Evolutionary conservation across 2,113 vertebrate genomes (phyloP), one percentile per base, ranked within the genome.

Genomic region (Condylura cristata): DNA sequence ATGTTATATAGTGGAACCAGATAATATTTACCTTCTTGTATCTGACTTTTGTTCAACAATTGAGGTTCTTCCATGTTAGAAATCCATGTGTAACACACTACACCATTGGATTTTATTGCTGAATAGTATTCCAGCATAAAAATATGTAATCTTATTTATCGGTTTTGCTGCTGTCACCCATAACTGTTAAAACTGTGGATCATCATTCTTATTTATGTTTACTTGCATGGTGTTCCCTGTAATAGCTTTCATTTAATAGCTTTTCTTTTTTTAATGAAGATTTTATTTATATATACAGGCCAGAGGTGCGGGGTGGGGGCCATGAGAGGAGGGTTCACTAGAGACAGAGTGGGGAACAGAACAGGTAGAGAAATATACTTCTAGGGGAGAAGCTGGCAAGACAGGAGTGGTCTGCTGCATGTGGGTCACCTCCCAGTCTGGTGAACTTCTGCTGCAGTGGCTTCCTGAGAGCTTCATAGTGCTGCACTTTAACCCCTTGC

Each of bases 131-230:
- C 32, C 24, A 63, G 6, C n/a, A 14, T 88, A 66, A 58, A 88
- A 53, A 75, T 91, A n/a, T 75, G 37, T 87, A n/a, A 81, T 56
- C 78, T 80, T 86, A 30, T 18, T 85, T 74, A 83, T 6, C 4
- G 6, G 44, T 85, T 90, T 78, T 81, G 46, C 60, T 86, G 32
- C 39, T 86, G 37, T 56, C 24, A 74, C 46, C 56, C 26, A 26
- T 71, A 76, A 58, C 82, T 20, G 39, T 91, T 87, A 51, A 82
- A 91, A 63, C n/a, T 32, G 0, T 51, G 48, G 71, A 32, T 88
- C 41, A 84, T 92, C 26, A 51, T 74, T 92, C 34, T 95, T 14
- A 66, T 51, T 72, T 86, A 12, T 92, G 44, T 84, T 92, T 95
- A 92, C 41, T 89, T 89, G 41, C 12, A 5, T 71, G 44, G 44